Percentiles rank a stretch among this genome's conserved stretches.
These are phyloP conservation scores for Seladonia tumulorum DNA, from an alignment of 2,888 invertebrate genomes.

Conservation along the genomic window DNA sequence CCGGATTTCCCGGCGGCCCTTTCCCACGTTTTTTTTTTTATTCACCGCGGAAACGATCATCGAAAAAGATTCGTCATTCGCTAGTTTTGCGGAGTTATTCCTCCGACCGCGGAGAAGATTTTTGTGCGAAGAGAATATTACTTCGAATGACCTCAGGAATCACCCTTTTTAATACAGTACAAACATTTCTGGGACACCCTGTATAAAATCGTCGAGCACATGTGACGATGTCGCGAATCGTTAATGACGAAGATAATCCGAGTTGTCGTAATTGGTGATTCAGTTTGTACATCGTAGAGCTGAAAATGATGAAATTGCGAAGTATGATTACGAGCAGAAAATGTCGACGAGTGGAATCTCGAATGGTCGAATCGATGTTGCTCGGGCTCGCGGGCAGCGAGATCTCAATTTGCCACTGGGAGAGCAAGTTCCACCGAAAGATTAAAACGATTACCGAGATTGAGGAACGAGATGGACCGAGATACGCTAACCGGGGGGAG, in stretches of 20 bases:
- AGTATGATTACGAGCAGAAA: background rate
- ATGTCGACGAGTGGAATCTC: background rate
- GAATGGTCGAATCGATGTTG: conserved; percentile 36
- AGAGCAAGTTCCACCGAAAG: conserved; percentile 51
- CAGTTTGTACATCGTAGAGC: background rate
- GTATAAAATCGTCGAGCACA: too few relatives aligned
- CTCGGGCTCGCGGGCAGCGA: conserved; percentile 21
- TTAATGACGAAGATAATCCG: too few relatives aligned
- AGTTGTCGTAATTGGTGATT: too few relatives aligned
- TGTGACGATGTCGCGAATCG: too few relatives aligned
- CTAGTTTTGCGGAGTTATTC: background rate
- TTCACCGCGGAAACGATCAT: too few relatives aligned
- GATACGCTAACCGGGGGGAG: conserved; percentile 21
- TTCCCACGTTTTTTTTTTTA: background rate
- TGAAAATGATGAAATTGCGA: background rate
- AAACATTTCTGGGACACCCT: too few relatives aligned
- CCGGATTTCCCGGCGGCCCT: background rate
- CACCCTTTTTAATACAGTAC: too few relatives aligned
- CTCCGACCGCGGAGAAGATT: too few relatives aligned
- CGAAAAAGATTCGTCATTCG: too few relatives aligned
- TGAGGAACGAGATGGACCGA: conserved; percentile 59
- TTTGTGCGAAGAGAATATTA: too few relatives aligned
- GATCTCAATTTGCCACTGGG: conserved; percentile 65
- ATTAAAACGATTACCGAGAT: conserved; percentile 74
- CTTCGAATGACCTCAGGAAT: too few relatives aligned